phyloP scores from a whole-genome alignment of 1,140 invertebrate species.

The Mesaphorura yosii region DNA sequence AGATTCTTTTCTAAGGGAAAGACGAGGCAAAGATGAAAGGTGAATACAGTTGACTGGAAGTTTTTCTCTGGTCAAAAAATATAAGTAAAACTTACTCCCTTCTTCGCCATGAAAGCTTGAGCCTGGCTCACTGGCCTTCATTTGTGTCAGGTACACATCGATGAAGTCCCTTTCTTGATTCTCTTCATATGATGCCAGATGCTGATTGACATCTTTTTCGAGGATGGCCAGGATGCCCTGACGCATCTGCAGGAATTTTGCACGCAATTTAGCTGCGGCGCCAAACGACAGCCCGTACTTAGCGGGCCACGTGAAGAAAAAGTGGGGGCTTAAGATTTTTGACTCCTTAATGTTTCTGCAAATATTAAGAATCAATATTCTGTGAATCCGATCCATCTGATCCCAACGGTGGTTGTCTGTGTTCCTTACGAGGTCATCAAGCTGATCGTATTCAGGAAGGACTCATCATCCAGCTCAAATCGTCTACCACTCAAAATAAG shows the following conservation, averaged over 20 bases:
- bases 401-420: too few relatives aligned
- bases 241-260: not conserved
- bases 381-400: too few relatives aligned
- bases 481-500: constrained; percentile 18
- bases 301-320: constrained; percentile 11
- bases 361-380: not conserved
- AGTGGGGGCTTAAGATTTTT: not conserved
- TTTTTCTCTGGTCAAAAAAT: too few relatives aligned
- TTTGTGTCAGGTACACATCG: constrained; percentile 57
- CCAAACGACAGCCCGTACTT: constrained; percentile 17
- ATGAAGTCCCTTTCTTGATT: constrained; percentile 64
- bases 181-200: constrained; percentile 52
- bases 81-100: constrained; percentile 19
- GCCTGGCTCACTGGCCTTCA: not conserved
- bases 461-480: constrained; percentile 18
- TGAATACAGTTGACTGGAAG: not conserved
- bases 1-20: constrained; percentile 10
- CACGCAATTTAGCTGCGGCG: too few relatives aligned
- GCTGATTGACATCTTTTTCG: constrained; percentile 49
- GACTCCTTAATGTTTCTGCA: constrained; percentile 1
- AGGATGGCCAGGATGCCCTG: not conserved
- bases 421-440: constrained; percentile 5
- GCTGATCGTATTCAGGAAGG: constrained; percentile 3
- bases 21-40: not conserved
- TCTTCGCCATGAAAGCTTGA: constrained; percentile 20